Evolutionary conservation across 1,140 invertebrate species (phyloP).

Genomic region (Maniola jurtina): DNA sequence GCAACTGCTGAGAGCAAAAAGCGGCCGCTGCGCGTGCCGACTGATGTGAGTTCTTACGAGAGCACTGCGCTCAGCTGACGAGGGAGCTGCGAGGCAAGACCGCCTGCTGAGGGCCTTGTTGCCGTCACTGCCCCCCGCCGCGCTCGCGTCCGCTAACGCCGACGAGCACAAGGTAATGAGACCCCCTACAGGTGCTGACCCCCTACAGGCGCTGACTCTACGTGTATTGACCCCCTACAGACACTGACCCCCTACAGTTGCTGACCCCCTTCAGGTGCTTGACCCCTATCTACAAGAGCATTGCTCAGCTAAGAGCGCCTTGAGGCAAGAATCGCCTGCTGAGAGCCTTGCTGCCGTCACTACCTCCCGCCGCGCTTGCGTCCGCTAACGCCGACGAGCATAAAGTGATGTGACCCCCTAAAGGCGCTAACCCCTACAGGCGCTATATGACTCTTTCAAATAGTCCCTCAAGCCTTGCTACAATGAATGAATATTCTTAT

Average conservation of each 20-base stretch:
- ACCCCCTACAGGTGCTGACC: no score
- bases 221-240: no score
- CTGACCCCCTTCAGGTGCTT: no score
- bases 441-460: no score
- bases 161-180: constrained; percentile 24
- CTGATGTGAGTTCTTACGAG: constrained; percentile 95
- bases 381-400: constrained; percentile 51
- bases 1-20: no score
- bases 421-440: no score
- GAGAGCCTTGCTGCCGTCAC: constrained; percentile 84
- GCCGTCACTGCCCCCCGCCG: constrained; percentile 83
- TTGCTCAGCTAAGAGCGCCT: constrained; percentile 88
- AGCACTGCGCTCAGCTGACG: constrained; percentile 89
- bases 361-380: constrained; percentile 86
- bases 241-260: no score
- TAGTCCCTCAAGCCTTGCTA: no score
- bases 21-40: constrained; percentile 90
- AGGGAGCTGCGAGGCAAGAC: constrained; percentile 91
- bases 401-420: constrained; percentile 12
- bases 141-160: constrained; percentile 80
- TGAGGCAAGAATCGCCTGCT: constrained; percentile 92
- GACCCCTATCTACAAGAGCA: constrained; percentile 97
- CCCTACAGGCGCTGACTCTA: no score
- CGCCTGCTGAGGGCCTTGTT: constrained; percentile 90
- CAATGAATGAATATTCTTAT: no score